Conservation (phyloP, 1,140 invertebrate species). For the Drosophila eugracilis region DNA sequence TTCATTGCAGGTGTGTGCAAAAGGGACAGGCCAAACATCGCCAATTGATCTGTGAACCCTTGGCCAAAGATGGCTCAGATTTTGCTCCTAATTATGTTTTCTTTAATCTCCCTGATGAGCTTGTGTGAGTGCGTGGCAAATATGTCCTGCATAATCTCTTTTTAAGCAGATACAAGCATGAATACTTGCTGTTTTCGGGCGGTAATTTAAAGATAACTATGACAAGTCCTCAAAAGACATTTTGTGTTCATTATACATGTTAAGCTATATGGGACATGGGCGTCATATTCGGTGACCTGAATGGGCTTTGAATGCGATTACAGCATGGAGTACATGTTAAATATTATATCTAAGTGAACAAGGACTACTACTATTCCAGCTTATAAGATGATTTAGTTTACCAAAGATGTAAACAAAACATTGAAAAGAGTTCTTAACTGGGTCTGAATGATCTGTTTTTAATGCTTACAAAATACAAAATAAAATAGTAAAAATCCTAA, state of each 20-base stretch:
- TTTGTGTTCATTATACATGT: constrained; percentile 22
- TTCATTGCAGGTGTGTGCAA: constrained; percentile 55
- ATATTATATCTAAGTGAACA: neutral
- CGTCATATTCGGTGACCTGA: constrained; percentile 6
- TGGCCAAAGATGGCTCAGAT: constrained; percentile 20
- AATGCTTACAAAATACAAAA: constrained; percentile 20
- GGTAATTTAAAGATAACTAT: constrained; percentile 42
- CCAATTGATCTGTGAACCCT: constrained; percentile 70
- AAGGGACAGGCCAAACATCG: constrained; percentile 14
- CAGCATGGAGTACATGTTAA: neutral
- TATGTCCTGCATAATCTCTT: constrained; percentile 14
- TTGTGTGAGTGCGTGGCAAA: neutral
- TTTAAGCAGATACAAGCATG: constrained; percentile 13
- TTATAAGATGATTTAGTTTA: no score
- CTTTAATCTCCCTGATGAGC: constrained; percentile 22
- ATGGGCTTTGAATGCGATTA: constrained; percentile 2
- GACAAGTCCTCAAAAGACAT: neutral
- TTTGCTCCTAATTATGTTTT: constrained; percentile 46
- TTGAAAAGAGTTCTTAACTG: constrained; percentile 13
- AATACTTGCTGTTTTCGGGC: constrained; percentile 3
- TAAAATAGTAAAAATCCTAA: neutral
- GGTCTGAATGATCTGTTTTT: constrained; percentile 57
- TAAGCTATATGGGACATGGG: neutral
- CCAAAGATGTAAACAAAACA: no score
- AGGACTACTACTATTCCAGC: no score